Evolutionary conservation across 2,113 vertebrate species (phyloP).

Genomic region (Phrynosoma blainvillii): DNA sequence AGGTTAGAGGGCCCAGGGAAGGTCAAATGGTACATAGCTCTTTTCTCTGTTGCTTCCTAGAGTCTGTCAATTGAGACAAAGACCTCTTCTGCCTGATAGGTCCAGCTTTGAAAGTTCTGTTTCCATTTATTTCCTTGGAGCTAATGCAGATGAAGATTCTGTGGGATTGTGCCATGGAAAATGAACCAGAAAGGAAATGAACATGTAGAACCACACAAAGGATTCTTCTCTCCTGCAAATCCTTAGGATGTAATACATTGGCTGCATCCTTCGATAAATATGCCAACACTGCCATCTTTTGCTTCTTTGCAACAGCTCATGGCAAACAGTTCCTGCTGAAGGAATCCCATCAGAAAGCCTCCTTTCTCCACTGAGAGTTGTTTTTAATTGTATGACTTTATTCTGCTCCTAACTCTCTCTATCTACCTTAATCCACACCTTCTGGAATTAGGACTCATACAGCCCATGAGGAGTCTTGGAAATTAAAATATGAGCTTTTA

Average conservation of each 20-base stretch:
- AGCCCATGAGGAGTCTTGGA: neutral
- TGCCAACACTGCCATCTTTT: constrained; percentile 83
- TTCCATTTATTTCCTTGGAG: neutral
- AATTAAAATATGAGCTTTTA: neutral
- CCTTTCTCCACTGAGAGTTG: constrained; percentile 31
- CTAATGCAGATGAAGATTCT: neutral
- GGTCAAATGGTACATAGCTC: neutral
- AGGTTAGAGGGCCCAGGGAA: neutral
- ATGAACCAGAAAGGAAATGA: neutral
- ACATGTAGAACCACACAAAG: constrained; percentile 46
- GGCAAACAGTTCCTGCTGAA: neutral
- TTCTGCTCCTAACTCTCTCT: neutral
- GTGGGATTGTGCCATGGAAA: neutral
- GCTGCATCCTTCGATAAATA: constrained; percentile 51
- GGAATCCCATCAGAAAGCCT: constrained; percentile 15
- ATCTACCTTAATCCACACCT: neutral
- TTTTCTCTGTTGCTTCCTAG: neutral
- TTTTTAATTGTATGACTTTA: constrained; percentile 23
- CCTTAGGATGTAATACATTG: constrained; percentile 46
- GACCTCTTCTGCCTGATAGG: neutral
- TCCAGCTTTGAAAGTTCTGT: neutral
- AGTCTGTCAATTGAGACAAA: neutral
- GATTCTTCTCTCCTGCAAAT: constrained; percentile 19
- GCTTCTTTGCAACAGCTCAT: constrained; percentile 45
- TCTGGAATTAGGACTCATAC: neutral